phyloP scores from a whole-genome alignment of 2,113 vertebrate species.

The Trochalopteron elliotii region DNA sequence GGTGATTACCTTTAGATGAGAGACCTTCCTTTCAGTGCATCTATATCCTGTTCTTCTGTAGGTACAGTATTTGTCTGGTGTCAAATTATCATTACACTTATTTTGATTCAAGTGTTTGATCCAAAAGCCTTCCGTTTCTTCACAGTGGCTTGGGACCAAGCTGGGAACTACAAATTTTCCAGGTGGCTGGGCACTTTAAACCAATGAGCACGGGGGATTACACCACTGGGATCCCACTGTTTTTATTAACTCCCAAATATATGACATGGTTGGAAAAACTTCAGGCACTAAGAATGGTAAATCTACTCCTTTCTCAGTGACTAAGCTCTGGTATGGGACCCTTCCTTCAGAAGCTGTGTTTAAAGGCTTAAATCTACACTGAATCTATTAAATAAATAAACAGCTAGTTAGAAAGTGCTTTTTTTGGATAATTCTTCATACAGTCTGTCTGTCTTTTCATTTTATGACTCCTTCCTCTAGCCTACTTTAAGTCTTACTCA shows the following conservation, averaged over 20 bases:
- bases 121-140: neutral
- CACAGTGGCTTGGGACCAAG: neutral
- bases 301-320: neutral
- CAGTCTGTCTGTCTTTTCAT: neutral
- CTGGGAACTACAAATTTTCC: neutral
- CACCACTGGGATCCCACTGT: neutral
- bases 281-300: neutral
- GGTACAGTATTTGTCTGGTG: neutral
- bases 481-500: neutral
- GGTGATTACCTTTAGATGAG: neutral
- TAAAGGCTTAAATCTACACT: neutral
- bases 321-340: neutral
- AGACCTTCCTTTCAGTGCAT: neutral
- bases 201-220: neutral
- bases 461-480: neutral
- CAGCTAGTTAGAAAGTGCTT: neutral
- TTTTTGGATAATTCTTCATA: neutral
- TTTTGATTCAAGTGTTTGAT: neutral
- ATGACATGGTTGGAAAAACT: neutral
- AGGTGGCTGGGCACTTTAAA: neutral
- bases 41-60: neutral
- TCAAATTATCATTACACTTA: neutral
- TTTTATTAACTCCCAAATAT: neutral
- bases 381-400: neutral
- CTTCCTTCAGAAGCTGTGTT: neutral